Conservation (phyloP, 2,888 invertebrate genomes). For the Drosophila multiciliata region DNA sequence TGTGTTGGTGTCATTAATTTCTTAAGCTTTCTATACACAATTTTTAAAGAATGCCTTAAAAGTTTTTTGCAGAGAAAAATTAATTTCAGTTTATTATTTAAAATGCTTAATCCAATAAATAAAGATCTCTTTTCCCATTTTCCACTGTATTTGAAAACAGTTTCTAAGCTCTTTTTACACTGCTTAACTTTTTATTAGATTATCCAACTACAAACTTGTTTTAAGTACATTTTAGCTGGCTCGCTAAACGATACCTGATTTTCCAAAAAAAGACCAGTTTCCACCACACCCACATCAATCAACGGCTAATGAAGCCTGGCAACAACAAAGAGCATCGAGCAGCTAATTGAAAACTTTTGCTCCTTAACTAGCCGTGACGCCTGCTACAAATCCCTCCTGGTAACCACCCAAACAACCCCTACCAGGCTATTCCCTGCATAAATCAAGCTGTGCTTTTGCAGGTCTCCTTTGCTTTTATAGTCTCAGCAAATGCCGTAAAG, state of each 20-base stretch:
- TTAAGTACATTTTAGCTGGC: conserved; percentile 14
- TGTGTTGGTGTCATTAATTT: not conserved
- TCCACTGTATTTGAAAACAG: not conserved
- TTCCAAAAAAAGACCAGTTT: not conserved
- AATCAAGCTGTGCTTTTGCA: conserved; percentile 21
- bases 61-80: not conserved
- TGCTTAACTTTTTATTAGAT: conserved; percentile 3
- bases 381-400: conserved; percentile 16
- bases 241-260: conserved; percentile 24
- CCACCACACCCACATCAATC: conserved; percentile 23
- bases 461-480: conserved; percentile 31
- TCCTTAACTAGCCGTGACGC: conserved; percentile 42
- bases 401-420: not conserved
- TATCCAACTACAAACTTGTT: conserved; percentile 18
- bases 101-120: not conserved
- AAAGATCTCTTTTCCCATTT: not conserved
- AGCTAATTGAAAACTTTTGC: conserved; percentile 70
- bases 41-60: not conserved
- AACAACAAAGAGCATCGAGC: conserved; percentile 6
- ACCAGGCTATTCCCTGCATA: conserved; percentile 10
- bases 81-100: not conserved
- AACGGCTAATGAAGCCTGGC: conserved; percentile 35
- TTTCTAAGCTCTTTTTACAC: not conserved
- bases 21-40: not conserved
- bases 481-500: conserved; percentile 27